phyloP scores from a whole-genome alignment of 2,888 invertebrate species.

The Netelia inedita region DNA sequence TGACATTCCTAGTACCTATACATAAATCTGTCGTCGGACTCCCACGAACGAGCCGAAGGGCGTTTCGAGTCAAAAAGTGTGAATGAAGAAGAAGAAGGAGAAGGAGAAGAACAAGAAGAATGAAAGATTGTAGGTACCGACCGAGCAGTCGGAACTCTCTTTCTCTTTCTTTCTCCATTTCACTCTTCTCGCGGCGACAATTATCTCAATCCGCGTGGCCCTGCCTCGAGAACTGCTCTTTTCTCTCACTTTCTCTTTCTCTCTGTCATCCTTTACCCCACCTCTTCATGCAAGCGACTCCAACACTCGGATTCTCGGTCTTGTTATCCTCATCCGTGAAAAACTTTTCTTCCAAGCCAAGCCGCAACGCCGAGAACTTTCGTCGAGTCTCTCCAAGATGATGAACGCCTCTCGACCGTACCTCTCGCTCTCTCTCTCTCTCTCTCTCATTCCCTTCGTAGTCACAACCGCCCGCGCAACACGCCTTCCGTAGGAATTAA shows the following conservation, averaged over 20 bases:
- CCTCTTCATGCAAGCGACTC: constrained; percentile 44
- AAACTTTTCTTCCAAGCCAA: constrained; percentile 57
- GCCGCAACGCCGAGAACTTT: constrained; percentile 53
- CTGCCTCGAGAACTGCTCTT: constrained; percentile 51
- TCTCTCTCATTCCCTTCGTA: constrained; percentile 2
- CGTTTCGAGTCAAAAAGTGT: constrained; percentile 36
- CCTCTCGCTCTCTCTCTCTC: too few relatives aligned
- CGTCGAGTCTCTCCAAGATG: constrained; percentile 60
- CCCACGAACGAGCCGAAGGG: constrained; percentile 31
- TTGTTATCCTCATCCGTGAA: constrained; percentile 41
- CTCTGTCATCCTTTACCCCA: constrained; percentile 18
- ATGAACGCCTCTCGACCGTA: constrained; percentile 58
- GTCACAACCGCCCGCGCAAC: constrained; percentile 1
- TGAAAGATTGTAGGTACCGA: constrained; percentile 14
- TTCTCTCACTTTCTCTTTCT: constrained; percentile 1
- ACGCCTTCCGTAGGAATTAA: constrained; percentile 49
- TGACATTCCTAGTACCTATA: constrained; percentile 19
- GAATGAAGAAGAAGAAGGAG: constrained; percentile 27
- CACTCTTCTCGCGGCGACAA: constrained; percentile 62
- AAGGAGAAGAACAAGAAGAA: constrained; percentile 19
- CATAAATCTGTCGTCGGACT: constrained; percentile 57
- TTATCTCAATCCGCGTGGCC: constrained; percentile 67
- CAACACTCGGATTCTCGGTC: constrained; percentile 58
- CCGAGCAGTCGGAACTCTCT: constrained; percentile 49
- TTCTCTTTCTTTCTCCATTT: neutral